phyloP scores from a whole-genome alignment of 2,888 invertebrate genomes.

The Brachylomia viminalis region DNA sequence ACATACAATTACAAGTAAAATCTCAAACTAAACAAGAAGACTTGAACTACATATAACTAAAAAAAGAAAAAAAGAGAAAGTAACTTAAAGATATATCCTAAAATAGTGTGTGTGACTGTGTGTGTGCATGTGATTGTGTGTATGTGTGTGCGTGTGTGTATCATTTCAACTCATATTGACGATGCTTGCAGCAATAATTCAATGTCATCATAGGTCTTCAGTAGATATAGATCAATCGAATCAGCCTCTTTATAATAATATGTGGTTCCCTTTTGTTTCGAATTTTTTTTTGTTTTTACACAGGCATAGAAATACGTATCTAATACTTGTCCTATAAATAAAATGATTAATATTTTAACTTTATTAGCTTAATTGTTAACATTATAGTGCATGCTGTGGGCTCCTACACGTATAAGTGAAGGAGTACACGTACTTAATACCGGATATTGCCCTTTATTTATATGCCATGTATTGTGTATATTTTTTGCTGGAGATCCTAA shows the following conservation, averaged over 20 bases:
- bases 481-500: not conserved
- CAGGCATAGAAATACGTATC: not conserved
- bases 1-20: too few species aligned
- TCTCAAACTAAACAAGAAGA: too few species aligned
- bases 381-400: not conserved
- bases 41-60: too few species aligned
- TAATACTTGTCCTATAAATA: not conserved
- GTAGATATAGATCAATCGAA: slow-evolving; percentile 21
- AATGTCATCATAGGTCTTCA: too few species aligned
- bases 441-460: not conserved
- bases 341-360: not conserved
- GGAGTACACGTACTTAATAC: not conserved
- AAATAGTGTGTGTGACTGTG: too few species aligned
- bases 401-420: not conserved
- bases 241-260: not conserved
- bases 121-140: too few species aligned
- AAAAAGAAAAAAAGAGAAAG: too few species aligned
- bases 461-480: not conserved
- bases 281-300: not conserved
- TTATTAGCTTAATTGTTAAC: not conserved
- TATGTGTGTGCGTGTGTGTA: too few species aligned
- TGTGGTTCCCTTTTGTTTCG: not conserved
- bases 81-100: too few species aligned
- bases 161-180: too few species aligned
- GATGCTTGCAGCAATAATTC: too few species aligned